phyloP scores from a whole-genome alignment of 2,888 invertebrate species.

The Elegia similella region DNA sequence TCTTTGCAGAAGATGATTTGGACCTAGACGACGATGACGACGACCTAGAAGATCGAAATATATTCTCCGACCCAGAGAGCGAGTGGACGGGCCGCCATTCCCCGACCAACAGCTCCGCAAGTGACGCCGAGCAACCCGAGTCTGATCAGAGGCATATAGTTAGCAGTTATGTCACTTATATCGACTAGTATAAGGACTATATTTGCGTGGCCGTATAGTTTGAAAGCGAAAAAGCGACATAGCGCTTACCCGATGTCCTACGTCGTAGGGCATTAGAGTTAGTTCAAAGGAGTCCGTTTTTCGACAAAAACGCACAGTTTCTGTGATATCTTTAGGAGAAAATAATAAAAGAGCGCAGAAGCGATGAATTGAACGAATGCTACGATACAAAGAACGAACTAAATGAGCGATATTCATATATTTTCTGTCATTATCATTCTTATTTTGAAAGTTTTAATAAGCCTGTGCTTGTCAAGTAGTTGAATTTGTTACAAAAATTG shows the following conservation, averaged over 20 bases:
- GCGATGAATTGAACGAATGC: neutral
- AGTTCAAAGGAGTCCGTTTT: neutral
- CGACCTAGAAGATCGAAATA: constrained; percentile 80
- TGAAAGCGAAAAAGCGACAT: neutral
- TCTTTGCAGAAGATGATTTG: constrained; percentile 44
- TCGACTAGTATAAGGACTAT: constrained; percentile 31
- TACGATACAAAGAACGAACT: neutral
- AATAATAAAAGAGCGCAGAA: neutral
- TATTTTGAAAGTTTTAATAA: neutral
- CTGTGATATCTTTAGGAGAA: neutral
- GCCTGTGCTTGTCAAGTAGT: neutral
- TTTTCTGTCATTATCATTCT: neutral
- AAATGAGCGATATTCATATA: neutral
- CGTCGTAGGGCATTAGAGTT: neutral
- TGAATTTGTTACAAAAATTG: neutral
- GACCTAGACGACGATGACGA: constrained; percentile 77
- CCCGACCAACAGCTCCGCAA: constrained; percentile 33
- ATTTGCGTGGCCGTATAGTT: neutral
- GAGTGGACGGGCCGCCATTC: constrained; percentile 79
- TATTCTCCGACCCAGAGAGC: constrained; percentile 88
- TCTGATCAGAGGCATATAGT: constrained; percentile 65
- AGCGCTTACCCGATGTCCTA: neutral
- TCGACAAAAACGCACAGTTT: neutral
- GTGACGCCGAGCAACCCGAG: constrained; percentile 79
- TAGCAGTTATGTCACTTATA: constrained; percentile 34